Percentiles rank a stretch among this genome's conserved stretches.
Conservation (phyloP, 2,797 vertebrate species). For the Lagocephalus sceleratus region DNA sequence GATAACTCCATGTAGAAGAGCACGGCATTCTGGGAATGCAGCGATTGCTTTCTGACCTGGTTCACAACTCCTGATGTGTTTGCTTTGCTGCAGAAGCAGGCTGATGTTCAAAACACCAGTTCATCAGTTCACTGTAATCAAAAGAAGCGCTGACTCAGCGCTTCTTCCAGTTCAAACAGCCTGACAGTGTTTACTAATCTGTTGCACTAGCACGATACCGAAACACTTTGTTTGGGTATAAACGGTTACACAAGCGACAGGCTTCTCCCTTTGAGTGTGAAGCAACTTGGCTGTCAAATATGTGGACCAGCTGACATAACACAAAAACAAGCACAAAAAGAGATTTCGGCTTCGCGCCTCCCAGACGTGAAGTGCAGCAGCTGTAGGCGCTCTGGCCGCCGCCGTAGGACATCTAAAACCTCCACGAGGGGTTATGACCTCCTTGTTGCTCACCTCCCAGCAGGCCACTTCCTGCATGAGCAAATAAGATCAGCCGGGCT, state of each 20-base stretch:
- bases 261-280: conserved; percentile 28
- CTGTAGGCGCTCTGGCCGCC: conserved; percentile 36
- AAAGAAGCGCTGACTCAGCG: conserved; percentile 24
- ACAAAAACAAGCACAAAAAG: conserved; percentile 37
- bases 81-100: conserved; percentile 20
- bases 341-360: conserved; percentile 14
- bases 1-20: conserved; percentile 15
- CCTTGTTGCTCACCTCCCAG: conserved; percentile 44
- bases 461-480: conserved; percentile 45
- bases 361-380: conserved; percentile 33
- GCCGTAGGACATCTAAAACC: conserved; percentile 13
- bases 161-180: conserved; percentile 55
- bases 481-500: conserved; percentile 30
- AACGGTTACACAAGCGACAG: conserved; percentile 32
- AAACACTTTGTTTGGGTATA: conserved; percentile 37
- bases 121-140: conserved; percentile 57
- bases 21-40: conserved; percentile 41
- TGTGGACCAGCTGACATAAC: conserved; percentile 45
- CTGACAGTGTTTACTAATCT: conserved; percentile 61
- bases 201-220: conserved; percentile 31
- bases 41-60: conserved; percentile 39
- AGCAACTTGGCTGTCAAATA: conserved; percentile 37
- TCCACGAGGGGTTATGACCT: conserved; percentile 32
- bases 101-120: conserved; percentile 32
- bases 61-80: conserved; percentile 47